These are phyloP conservation scores for Dinomys branickii DNA, from an alignment of 2,113 vertebrate genomes.

Conservation along the genomic window DNA sequence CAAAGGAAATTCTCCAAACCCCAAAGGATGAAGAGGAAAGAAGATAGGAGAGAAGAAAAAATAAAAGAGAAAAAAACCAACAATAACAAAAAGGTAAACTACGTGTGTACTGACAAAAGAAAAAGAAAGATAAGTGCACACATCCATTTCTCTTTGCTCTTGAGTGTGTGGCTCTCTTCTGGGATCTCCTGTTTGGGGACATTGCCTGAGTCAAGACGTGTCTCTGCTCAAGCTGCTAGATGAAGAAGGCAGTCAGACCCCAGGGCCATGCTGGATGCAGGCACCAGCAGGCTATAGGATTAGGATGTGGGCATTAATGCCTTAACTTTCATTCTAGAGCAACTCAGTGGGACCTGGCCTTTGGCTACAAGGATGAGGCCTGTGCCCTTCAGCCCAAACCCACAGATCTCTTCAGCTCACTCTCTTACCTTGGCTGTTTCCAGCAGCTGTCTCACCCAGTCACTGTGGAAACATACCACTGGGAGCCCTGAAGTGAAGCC, in stretches of 20 bases:
- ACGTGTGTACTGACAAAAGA: background rate
- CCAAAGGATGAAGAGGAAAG: background rate
- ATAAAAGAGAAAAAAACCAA: background rate
- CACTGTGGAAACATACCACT: background rate
- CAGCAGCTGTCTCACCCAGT: background rate
- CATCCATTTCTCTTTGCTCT: background rate
- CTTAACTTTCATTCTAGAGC: background rate
- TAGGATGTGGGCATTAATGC: background rate
- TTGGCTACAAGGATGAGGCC: too few species aligned
- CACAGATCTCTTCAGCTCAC: background rate
- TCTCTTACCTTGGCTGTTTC: background rate
- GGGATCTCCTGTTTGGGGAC: background rate
- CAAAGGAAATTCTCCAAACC: background rate
- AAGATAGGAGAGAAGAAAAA: background rate
- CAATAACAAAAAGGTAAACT: background rate
- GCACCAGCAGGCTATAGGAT: background rate
- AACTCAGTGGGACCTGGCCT: background rate
- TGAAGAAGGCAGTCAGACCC: background rate
- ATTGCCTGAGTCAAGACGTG: background rate
- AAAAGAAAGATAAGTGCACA: background rate
- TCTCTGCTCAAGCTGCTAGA: background rate
- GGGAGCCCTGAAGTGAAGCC: background rate
- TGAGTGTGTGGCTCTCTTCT: background rate
- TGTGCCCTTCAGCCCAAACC: background rate
- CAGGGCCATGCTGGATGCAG: background rate